Evolutionary conservation across 2,113 vertebrate species (phyloP), one percentile per base, ranked within the genome.

Genomic region (Cavia porcellus): DNA sequence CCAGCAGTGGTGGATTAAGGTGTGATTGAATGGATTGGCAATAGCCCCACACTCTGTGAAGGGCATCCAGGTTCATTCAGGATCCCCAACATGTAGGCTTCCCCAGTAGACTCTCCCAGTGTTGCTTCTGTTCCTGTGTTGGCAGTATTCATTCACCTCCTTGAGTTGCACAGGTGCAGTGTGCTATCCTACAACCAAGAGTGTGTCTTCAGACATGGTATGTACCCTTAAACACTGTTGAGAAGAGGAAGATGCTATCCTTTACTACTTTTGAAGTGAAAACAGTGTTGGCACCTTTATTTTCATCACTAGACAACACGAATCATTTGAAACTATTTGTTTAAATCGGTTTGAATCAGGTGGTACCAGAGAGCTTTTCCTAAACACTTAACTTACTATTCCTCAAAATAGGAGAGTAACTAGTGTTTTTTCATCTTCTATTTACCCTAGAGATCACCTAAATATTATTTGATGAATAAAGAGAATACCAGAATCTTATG

Each of bases 1-100:
- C 96, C 98, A 97, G 97, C 96, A 95, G 96, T 72, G 70, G 61
- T 14, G 85, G 92, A 94, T 97, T 98, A 97, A 96, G 94, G 96
- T 92, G 89, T 95, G 97, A 97, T 95, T 97, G 96, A 97, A 86
- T 42, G 87, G 84, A 97, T 90, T 93, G 97, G 92, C 95, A 83
- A 89, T 89, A 47, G 52, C 89, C 79, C 80, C 90, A 86, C 89
- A 84, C 91, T 96, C 68, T 19, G 84, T 72, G 35, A 28, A 95
- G 84, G 86, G 83, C 28, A 72, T 93, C 79, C 52, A 64, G 30
- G 87, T 86, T 68, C 75, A 42, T 28, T 72, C 61, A 50, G 74
- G 45, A 83, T 57, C 84, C 66, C 96, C 89, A 59, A 42, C 38
- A 32, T 89, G 61, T 68, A 80, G 52, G 35, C 77, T 86, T 92